Conservation (phyloP, 53 echinoderm and acorn worm genomes). For the Antedon mediterranea region DNA sequence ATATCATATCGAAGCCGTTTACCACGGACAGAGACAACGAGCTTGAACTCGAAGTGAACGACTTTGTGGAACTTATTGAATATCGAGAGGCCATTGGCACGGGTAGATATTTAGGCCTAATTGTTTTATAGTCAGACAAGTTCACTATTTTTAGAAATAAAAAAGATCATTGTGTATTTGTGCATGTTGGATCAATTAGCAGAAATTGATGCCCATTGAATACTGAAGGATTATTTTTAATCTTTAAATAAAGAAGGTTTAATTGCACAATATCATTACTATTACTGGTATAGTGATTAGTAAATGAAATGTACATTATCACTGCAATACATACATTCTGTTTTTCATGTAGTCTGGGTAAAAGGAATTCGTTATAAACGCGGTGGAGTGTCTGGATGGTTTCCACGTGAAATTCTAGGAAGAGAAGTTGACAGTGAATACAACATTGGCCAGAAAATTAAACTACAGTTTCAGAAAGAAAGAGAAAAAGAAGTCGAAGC, state of each 20-base stretch:
- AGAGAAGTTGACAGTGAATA: neutral
- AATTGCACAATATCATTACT: neutral
- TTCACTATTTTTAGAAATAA: neutral
- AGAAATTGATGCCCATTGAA: no score
- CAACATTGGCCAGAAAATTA: neutral
- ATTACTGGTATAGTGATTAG: neutral
- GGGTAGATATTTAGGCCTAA: neutral
- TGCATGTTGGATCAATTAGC: no score
- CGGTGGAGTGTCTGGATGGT: neutral
- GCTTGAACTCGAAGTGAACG: neutral
- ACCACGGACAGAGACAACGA: neutral
- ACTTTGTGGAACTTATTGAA: neutral
- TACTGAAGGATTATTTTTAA: no score
- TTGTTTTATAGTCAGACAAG: no score
- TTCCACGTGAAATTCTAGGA: neutral
- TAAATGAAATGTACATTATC: neutral
- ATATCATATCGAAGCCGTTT: neutral
- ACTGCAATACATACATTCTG: neutral
- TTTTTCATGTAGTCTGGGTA: neutral
- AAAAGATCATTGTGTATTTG: no score
- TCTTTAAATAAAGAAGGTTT: no score
- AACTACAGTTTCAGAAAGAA: neutral
- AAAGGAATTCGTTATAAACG: neutral
- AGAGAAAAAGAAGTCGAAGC: neutral
- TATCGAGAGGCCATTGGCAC: neutral